Conservation (phyloP, 2,888 invertebrate species). For the Uloborus plumipes region DNA sequence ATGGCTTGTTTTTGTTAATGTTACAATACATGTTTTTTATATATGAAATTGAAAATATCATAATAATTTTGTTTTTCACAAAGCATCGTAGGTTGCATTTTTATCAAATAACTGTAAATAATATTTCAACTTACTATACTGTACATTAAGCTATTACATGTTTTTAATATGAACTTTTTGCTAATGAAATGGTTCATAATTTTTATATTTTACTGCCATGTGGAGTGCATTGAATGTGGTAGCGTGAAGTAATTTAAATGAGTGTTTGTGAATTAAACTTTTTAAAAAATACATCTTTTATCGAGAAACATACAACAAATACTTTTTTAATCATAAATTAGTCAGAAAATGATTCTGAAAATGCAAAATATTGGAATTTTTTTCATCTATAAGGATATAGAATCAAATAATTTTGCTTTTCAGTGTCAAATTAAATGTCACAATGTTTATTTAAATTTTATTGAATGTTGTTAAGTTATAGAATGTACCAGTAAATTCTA, state of each 20-base stretch:
- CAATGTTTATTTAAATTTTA: too few species aligned
- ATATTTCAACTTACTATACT: constrained; percentile 10
- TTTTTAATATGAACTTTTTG: constrained; percentile 30
- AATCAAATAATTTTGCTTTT: too few species aligned
- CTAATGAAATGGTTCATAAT: not conserved
- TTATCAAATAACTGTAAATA: constrained; percentile 20
- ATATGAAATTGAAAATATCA: too few species aligned
- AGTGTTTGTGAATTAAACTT: not conserved
- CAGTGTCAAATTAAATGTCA: too few species aligned
- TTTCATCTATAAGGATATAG: too few species aligned
- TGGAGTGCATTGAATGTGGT: constrained; percentile 7
- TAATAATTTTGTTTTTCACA: not conserved
- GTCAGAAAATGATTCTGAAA: too few species aligned
- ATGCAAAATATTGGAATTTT: too few species aligned
- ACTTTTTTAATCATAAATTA: too few species aligned
- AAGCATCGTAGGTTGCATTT: constrained; percentile 17
- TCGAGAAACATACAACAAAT: too few species aligned
- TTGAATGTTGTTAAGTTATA: too few species aligned
- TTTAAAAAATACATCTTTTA: too few species aligned
- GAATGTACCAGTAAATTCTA: too few species aligned
- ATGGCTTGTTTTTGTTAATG: constrained; percentile 30
- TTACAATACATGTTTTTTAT: not conserved
- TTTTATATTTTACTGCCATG: constrained; percentile 9
- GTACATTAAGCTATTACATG: constrained; percentile 20
- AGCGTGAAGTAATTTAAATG: constrained; percentile 8